Percentiles rank a stretch among this genome's conserved stretches.
phyloP scores from a whole-genome alignment of 2,888 invertebrate genomes.

The Galerucella nymphaeae region DNA sequence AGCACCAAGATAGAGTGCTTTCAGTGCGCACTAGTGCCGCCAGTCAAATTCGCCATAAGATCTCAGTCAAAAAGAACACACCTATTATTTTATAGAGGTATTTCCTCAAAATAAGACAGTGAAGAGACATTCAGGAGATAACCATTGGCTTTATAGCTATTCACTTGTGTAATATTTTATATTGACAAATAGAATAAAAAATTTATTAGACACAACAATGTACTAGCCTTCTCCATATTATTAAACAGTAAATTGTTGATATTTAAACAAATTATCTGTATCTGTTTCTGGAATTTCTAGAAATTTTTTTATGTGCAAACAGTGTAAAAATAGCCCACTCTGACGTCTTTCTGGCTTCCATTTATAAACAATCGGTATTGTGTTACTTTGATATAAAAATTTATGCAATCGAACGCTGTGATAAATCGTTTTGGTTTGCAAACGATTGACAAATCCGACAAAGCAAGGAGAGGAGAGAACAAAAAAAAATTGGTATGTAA shows the following conservation, averaged over 20 bases:
- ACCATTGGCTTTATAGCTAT: too few relatives aligned
- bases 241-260: not conserved
- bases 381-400: conserved; percentile 23
- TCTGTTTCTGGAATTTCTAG: not conserved
- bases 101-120: too few relatives aligned
- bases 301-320: not conserved
- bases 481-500: not conserved
- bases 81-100: too few relatives aligned
- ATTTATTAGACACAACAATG: not conserved
- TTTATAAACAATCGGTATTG: conserved; percentile 25
- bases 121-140: too few relatives aligned
- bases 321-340: conserved; percentile 10
- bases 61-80: too few relatives aligned
- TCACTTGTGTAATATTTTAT: too few relatives aligned
- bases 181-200: not conserved
- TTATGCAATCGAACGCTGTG: conserved; percentile 24
- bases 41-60: too few relatives aligned
- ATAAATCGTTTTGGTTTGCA: conserved; percentile 12
- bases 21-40: too few relatives aligned
- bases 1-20: too few relatives aligned
- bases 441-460: not conserved
- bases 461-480: not conserved
- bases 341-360: conserved; percentile 19
- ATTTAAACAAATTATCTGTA: not conserved
- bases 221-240: not conserved